A percentile compares a stretch with the other conserved stretches of the same genome.
phyloP scores from a whole-genome alignment of 2,888 invertebrate species.

The Microctonus aethiopoides region DNA sequence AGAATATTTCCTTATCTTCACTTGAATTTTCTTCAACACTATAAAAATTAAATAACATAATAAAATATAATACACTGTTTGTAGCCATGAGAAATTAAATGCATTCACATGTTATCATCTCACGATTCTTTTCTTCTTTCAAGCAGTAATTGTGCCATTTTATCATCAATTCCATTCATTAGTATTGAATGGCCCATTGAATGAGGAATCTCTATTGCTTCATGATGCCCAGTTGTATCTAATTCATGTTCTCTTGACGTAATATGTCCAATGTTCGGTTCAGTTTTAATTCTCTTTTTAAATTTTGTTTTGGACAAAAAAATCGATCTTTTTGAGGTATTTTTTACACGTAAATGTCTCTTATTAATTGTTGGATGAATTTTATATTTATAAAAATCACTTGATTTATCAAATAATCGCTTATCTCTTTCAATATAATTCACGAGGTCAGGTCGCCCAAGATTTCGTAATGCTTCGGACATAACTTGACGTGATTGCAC shows the following conservation, averaged over 20 bases:
- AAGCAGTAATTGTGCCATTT: neutral
- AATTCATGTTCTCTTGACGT: neutral
- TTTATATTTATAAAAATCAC: constrained; percentile 6
- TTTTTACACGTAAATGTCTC: neutral
- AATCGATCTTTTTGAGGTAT: neutral
- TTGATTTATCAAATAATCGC: constrained; percentile 30
- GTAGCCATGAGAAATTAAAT: neutral
- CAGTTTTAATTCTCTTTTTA: neutral
- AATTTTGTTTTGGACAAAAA: neutral
- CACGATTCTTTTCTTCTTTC: neutral
- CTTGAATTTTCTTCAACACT: constrained; percentile 13
- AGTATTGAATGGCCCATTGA: neutral
- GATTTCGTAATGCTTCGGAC: constrained; percentile 40
- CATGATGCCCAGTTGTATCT: neutral
- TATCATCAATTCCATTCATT: neutral
- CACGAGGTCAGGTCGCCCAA: constrained; percentile 50
- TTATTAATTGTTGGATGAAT: neutral
- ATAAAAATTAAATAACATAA: neutral
- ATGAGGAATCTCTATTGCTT: neutral
- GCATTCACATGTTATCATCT: no score
- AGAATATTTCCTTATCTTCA: constrained; percentile 19
- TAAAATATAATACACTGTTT: neutral
- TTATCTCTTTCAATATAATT: constrained; percentile 44
- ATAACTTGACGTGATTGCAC: constrained; percentile 39
- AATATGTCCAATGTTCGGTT: neutral